phyloP scores from a whole-genome alignment of 64 coral and sea anemone genomes.

The Trachythela sp. region DNA sequence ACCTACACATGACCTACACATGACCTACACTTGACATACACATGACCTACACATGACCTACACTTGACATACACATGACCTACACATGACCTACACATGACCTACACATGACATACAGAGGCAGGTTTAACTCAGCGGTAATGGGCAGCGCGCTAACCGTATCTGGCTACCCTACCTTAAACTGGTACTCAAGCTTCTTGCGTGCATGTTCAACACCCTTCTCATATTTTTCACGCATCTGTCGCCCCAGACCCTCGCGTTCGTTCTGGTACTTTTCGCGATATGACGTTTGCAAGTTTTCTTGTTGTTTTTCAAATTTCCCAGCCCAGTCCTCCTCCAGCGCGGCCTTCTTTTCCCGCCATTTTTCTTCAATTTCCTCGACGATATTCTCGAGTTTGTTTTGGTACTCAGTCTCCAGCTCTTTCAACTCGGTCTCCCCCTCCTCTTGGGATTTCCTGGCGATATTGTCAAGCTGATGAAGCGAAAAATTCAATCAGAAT shows the following conservation, averaged over 20 bases:
- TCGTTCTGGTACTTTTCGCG: background rate
- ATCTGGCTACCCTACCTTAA: background rate
- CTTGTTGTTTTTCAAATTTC: slow-evolving; percentile 36
- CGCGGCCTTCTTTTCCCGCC: slow-evolving; percentile 41
- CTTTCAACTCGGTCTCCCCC: background rate
- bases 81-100: too few species aligned
- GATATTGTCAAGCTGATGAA: background rate
- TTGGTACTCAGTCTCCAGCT: slow-evolving; percentile 31
- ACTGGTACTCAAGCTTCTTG: background rate
- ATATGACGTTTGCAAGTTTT: background rate
- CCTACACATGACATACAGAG: too few species aligned
- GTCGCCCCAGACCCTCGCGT: background rate
- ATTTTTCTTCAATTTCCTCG: slow-evolving; percentile 46
- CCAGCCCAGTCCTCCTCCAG: slow-evolving; percentile 49
- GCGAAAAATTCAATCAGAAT: background rate
- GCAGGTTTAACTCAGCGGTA: too few species aligned
- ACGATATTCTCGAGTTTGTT: slow-evolving; percentile 47
- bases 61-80: too few species aligned
- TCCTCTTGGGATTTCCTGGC: background rate
- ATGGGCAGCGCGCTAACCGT: too few species aligned
- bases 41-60: too few species aligned
- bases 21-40: too few species aligned
- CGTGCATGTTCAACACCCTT: background rate
- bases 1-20: too few species aligned
- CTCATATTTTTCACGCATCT: background rate